These are phyloP conservation scores for Actenoides hombroni DNA, from an alignment of 2,113 vertebrate species.

Conservation along the genomic window DNA sequence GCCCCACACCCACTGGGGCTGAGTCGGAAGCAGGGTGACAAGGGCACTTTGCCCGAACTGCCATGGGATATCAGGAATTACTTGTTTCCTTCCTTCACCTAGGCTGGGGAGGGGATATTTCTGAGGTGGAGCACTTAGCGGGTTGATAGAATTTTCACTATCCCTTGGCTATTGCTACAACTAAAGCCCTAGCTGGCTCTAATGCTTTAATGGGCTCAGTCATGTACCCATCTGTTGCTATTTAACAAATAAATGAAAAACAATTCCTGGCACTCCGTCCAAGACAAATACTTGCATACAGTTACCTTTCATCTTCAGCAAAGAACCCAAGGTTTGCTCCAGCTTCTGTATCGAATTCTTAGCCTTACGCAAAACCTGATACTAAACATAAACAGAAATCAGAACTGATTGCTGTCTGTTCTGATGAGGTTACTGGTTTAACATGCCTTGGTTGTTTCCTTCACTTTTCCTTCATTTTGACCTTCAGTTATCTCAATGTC, in stretches of 20 bases:
- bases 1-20: neutral
- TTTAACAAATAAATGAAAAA: neutral
- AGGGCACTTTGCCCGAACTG: neutral
- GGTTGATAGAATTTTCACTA: neutral
- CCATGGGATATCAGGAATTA: neutral
- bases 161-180: neutral
- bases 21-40: neutral
- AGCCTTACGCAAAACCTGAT: constrained; percentile 81
- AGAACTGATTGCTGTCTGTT: neutral
- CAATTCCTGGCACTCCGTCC: neutral
- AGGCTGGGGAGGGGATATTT: neutral
- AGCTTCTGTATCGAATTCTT: constrained; percentile 78
- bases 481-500: neutral
- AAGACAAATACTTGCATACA: neutral
- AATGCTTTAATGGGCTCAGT: neutral
- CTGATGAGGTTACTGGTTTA: neutral
- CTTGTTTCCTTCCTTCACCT: neutral
- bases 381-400: constrained; percentile 73
- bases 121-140: neutral
- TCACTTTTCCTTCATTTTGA: neutral
- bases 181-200: neutral
- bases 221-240: neutral
- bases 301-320: constrained; percentile 84
- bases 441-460: neutral
- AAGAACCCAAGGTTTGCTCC: constrained; percentile 76